Evolutionary conservation across 2,113 vertebrate genomes (phyloP).

Genomic region (Mormoops blainvillei): DNA sequence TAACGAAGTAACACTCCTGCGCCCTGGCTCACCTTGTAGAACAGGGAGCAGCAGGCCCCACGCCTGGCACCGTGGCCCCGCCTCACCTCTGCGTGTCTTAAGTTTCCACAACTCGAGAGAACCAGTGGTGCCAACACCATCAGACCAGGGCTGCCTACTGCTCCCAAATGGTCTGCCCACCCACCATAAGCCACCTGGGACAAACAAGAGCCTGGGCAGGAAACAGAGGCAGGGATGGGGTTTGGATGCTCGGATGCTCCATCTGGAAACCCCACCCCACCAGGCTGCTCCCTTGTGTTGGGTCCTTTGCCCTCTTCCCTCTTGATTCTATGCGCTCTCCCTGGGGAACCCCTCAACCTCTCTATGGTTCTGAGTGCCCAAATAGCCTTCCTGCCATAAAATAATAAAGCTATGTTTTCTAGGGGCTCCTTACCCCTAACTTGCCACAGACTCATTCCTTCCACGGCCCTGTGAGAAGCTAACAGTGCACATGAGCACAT

Average conservation of each 20-base stretch:
- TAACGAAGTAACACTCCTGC: not conserved
- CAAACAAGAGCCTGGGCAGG: too few relatives aligned
- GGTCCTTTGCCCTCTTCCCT: not conserved
- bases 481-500: fast-evolving
- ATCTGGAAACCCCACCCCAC: not conserved
- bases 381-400: not conserved
- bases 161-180: not conserved
- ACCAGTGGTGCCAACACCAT: not conserved
- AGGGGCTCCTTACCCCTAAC: not conserved
- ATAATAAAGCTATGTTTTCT: not conserved
- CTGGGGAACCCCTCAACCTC: not conserved
- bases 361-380: not conserved
- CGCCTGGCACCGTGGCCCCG: fast-evolving
- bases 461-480: not conserved
- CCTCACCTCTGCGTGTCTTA: not conserved
- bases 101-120: not conserved
- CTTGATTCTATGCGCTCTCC: not conserved
- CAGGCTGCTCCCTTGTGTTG: not conserved
- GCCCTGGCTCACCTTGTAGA: not conserved
- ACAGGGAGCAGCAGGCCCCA: not conserved
- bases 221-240: not conserved
- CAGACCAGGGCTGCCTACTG: not conserved
- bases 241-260: not conserved
- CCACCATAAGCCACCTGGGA: not conserved
- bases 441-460: not conserved